Percentiles rank a stretch among this genome's conserved stretches.
Evolutionary conservation across 1,140 invertebrate species (phyloP).

Genomic region (Venustaconcha ellipsiformis): DNA sequence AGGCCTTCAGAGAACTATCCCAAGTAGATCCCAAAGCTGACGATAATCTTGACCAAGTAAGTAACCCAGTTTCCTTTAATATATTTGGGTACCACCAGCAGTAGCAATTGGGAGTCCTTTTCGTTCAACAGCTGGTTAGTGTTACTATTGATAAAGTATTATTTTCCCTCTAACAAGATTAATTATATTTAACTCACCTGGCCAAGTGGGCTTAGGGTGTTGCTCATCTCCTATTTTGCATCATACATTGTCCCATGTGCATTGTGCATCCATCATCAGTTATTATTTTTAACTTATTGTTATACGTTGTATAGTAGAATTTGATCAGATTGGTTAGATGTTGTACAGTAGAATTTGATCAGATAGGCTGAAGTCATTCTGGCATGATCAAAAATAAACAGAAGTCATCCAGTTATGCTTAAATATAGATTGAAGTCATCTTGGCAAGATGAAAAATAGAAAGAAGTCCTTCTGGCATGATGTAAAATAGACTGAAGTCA

Average conservation of each 20-base stretch:
- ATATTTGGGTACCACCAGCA: constrained; percentile 1
- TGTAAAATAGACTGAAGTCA: too few relatives aligned
- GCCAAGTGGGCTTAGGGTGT: neutral
- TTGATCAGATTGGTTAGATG: too few relatives aligned
- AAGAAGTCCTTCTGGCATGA: too few relatives aligned
- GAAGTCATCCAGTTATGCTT: too few relatives aligned
- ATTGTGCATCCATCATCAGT: too few relatives aligned
- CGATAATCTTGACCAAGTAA: constrained; percentile 78
- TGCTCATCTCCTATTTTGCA: neutral
- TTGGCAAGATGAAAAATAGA: too few relatives aligned
- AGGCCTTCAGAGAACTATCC: constrained; percentile 90
- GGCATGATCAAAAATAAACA: too few relatives aligned
- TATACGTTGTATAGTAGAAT: too few relatives aligned
- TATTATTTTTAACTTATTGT: too few relatives aligned
- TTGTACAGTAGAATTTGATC: too few relatives aligned
- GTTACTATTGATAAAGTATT: neutral
- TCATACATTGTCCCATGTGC: neutral
- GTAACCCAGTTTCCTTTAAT: constrained; percentile 1
- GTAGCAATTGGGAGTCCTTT: neutral
- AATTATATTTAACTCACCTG: neutral
- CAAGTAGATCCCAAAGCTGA: constrained; percentile 87
- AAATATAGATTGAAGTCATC: too few relatives aligned
- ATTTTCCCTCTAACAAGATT: neutral
- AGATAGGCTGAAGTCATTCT: too few relatives aligned
- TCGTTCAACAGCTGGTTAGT: neutral